A percentile compares a stretch with the other conserved stretches of the same genome.
Conservation (phyloP, 2,888 invertebrate species). For the Hypomecis atomaria region DNA sequence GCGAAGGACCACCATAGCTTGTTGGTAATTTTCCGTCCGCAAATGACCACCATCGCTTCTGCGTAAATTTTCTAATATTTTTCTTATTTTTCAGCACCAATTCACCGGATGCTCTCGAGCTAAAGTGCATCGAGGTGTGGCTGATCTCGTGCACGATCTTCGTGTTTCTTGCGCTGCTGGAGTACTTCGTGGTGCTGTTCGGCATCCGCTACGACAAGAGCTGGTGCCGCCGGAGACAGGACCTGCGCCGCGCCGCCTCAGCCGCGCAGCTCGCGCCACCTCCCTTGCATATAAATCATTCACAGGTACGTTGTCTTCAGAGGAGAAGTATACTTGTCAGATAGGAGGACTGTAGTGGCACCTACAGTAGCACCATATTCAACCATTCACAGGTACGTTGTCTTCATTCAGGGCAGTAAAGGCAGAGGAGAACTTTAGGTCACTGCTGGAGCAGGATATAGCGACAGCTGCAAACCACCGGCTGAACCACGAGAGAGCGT, state of each 20-base stretch:
- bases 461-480: too few species aligned
- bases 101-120: constrained; percentile 86
- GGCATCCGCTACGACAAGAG: constrained; percentile 87
- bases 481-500: too few species aligned
- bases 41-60: too few species aligned
- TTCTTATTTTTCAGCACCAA: constrained; percentile 80
- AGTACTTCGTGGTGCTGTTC: constrained; percentile 87
- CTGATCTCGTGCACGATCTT: constrained; percentile 87
- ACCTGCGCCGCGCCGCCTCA: constrained; percentile 73
- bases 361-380: too few species aligned
- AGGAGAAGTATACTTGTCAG: too few species aligned
- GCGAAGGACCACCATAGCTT: too few species aligned
- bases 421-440: too few species aligned
- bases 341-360: too few species aligned
- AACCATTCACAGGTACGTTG: too few species aligned
- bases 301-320: constrained; percentile 61
- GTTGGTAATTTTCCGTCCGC: too few species aligned
- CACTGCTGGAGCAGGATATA: too few species aligned
- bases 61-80: background rate
- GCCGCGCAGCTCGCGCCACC: constrained; percentile 75
- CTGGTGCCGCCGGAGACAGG: constrained; percentile 81
- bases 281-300: constrained; percentile 75
- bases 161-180: constrained; percentile 86
- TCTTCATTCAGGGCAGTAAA: too few species aligned
- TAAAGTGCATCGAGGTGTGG: constrained; percentile 88